Evolutionary conservation across 2,888 invertebrate genomes (phyloP), one percentile per base, ranked within the genome.

Genomic region (Leistus spinibarbis): DNA sequence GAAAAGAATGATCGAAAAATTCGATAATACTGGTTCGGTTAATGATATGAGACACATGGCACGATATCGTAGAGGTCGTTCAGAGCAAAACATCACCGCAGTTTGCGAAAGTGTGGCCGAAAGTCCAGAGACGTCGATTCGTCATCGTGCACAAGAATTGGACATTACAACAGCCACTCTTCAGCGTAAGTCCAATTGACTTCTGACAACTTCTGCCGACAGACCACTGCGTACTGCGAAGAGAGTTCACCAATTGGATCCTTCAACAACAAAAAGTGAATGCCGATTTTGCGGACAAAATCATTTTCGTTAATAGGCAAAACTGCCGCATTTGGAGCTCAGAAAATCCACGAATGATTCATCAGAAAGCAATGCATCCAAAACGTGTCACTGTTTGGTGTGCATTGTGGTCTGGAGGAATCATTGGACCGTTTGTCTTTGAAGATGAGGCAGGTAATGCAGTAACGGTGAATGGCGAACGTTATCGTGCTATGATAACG

Each of bases 121-220:
- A 16, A 72, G 40, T 53, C 56, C 70, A 67, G 63, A 22, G 13
- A 70, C 64, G 16, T 76, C 66, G 4, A 72, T 76, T 72, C 60
- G 67, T 64, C 72, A 66, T 56, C 71, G 71, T 76, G 68, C 76
- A 71, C 72, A 76, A 66, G 72, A 72, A 77, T 76, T 77, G 66
- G 16, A 54, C 66, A 77, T 70, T 76, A 64, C 74, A 1, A 76
- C 70, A 76, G 56, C 24, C 40, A 22, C 66, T 69, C 54, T 20
- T 53, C 65, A n/a, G n/a, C n/a, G n/a, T n/a, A n/a, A n/a, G n/a
- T n/a, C n/a, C n/a, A n/a, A n/a, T n/a, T n/a, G n/a, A n/a, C n/a
- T n/a, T n/a, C n/a, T n/a, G n/a, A n/a, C n/a, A n/a, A n/a, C n/a
- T n/a, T n/a, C n/a, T n/a, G n/a, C n/a, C n/a, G n/a, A n/a, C n/a